phyloP scores from a whole-genome alignment of 1,140 invertebrate genomes.

The Orchesella cincta region DNA sequence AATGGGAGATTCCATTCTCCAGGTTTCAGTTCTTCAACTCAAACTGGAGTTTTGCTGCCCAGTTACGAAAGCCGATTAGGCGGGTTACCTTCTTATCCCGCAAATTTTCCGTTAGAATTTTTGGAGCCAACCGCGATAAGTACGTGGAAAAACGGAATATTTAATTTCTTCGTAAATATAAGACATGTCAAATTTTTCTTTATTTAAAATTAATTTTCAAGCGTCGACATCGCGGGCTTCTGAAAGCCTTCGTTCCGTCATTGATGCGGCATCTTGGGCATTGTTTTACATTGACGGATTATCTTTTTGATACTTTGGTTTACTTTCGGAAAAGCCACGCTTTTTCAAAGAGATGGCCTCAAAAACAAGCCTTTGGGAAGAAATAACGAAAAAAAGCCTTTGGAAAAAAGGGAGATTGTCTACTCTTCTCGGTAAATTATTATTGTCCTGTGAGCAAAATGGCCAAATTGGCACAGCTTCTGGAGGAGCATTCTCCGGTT shows the following conservation, averaged over 20 bases:
- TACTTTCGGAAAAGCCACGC: not conserved
- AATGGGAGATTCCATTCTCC: not conserved
- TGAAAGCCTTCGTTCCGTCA: not conserved
- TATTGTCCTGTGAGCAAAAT: constrained; percentile 32
- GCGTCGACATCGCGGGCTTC: constrained; percentile 1
- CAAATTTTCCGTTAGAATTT: not conserved
- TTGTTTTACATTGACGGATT: constrained; percentile 37
- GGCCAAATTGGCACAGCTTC: constrained; percentile 3
- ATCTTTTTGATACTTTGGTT: constrained; percentile 30
- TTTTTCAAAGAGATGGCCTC: not conserved
- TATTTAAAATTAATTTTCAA: not conserved
- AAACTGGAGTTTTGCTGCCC: not conserved
- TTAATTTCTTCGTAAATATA: not conserved
- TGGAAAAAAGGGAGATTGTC: constrained; percentile 36
- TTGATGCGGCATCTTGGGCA: constrained; percentile 33
- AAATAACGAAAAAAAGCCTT: not conserved
- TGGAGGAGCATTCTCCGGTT: not conserved
- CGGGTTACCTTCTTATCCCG: not conserved
- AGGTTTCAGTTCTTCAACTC: not conserved
- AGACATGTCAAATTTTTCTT: too few relatives aligned
- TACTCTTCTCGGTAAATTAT: constrained; percentile 27
- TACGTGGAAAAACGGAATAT: not conserved
- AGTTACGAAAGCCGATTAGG: not conserved
- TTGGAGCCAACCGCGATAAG: not conserved
- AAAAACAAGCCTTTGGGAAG: not conserved